A percentile compares a stretch with the other conserved stretches of the same genome.
phyloP scores from a whole-genome alignment of 2,888 invertebrate species.

The Pardosa pseudoannulata region DNA sequence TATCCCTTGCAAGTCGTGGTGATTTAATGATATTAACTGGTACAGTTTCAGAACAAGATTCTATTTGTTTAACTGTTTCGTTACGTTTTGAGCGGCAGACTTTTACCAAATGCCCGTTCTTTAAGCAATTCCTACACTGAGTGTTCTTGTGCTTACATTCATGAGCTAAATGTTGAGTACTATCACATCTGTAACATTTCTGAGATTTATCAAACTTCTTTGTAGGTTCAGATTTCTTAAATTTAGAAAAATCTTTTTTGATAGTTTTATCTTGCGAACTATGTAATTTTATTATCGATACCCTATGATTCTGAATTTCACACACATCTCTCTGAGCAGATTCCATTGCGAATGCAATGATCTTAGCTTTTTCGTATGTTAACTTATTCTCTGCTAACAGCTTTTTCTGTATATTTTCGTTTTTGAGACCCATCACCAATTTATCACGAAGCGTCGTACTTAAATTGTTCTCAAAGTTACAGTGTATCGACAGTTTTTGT shows the following conservation, averaged over 20 bases:
- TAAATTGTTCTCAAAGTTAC: constrained; percentile 49
- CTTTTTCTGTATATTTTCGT: constrained; percentile 53
- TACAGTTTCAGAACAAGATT: constrained; percentile 53
- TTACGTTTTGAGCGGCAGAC: constrained; percentile 54
- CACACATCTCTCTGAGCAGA: constrained; percentile 52
- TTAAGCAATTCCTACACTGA: constrained; percentile 54
- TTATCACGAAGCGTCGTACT: constrained; percentile 51
- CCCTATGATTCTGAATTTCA: constrained; percentile 52
- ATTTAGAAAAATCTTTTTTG: constrained; percentile 51
- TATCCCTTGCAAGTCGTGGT: constrained; percentile 51
- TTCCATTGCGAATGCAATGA: constrained; percentile 55
- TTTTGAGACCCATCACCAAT: constrained; percentile 54
- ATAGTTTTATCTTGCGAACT: constrained; percentile 40
- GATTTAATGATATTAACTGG: constrained; percentile 54
- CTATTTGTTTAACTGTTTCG: constrained; percentile 57
- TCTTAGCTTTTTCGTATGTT: constrained; percentile 53
- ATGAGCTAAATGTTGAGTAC: constrained; percentile 54
- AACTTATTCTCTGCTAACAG: constrained; percentile 54
- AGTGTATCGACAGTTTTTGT: constrained; percentile 51
- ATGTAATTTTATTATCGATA: constrained; percentile 40
- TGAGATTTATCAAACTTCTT: constrained; percentile 52
- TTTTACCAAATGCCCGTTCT: constrained; percentile 56
- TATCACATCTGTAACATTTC: constrained; percentile 56
- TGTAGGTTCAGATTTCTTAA: constrained; percentile 43
- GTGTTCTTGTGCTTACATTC: constrained; percentile 57